phyloP scores from a whole-genome alignment of 64 coral and sea anemone genomes.

The Pocillopora damicornis region DNA sequence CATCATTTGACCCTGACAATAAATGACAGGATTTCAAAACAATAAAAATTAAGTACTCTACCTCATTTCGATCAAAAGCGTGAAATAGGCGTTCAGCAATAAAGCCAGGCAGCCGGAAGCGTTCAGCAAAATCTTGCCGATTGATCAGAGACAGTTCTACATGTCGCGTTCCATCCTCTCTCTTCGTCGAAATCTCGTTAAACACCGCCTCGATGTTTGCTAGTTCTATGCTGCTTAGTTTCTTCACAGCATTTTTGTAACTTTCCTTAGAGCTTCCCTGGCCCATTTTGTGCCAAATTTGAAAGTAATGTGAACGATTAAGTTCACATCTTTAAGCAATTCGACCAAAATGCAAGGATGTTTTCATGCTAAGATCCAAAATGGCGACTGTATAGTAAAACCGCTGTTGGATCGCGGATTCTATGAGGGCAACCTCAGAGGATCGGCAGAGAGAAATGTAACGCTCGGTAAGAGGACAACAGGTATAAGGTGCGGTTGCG shows the following conservation, averaged over 20 bases:
- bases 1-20: no score
- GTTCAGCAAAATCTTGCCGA: slow-evolving; percentile 89
- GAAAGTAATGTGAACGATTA: background rate
- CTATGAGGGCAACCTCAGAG: background rate
- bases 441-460: no score
- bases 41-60: background rate
- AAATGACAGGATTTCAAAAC: no score
- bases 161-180: slow-evolving; percentile 77
- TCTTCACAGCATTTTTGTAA: slow-evolving; percentile 79
- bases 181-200: slow-evolving; percentile 78
- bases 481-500: no score
- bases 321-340: background rate
- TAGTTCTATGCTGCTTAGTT: slow-evolving; percentile 81
- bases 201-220: slow-evolving; percentile 90
- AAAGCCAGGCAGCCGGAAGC: slow-evolving; percentile 84
- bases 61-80: slow-evolving; percentile 91
- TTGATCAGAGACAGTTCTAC: slow-evolving; percentile 70
- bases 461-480: no score
- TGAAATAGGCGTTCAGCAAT: slow-evolving; percentile 85
- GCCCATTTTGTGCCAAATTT: slow-evolving; percentile 49
- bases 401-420: background rate
- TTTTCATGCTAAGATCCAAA: background rate
- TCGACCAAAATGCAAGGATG: background rate
- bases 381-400: background rate
- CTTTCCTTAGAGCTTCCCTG: slow-evolving; percentile 84